Evolutionary conservation across 2,888 invertebrate genomes (phyloP).

Genomic region (Noctua pronuba): DNA sequence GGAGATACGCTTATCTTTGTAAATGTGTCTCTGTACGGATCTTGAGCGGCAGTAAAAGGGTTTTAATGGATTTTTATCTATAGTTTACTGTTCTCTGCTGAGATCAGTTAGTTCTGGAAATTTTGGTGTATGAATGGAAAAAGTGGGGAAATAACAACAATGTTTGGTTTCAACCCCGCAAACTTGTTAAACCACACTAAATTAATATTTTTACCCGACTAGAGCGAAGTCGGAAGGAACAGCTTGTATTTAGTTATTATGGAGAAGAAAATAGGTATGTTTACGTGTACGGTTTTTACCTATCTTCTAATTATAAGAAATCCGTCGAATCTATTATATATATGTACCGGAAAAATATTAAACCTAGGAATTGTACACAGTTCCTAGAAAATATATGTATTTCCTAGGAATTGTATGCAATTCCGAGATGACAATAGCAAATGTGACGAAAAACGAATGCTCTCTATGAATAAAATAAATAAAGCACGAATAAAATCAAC

Average conservation of each 20-base stretch:
- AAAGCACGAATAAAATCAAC: too few relatives aligned
- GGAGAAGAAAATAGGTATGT: background rate
- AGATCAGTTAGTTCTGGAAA: background rate
- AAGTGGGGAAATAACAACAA: background rate
- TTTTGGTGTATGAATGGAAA: background rate
- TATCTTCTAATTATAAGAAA: background rate
- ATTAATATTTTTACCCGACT: background rate
- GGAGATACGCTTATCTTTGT: slow-evolving; percentile 21
- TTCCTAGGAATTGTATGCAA: too few relatives aligned
- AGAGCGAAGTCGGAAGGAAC: background rate
- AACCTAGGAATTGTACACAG: too few relatives aligned
- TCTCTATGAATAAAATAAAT: too few relatives aligned
- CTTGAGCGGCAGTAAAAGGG: slow-evolving; percentile 17
- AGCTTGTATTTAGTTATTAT: background rate
- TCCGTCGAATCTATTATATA: too few relatives aligned
- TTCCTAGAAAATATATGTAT: too few relatives aligned
- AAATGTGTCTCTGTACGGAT: slow-evolving; percentile 34
- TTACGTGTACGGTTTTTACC: background rate
- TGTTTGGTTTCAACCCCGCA: background rate
- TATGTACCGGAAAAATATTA: too few relatives aligned
- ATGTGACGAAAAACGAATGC: too few relatives aligned
- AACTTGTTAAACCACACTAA: background rate
- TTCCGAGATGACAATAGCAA: too few relatives aligned
- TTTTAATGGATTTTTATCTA: slow-evolving; percentile 19
- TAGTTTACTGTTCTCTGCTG: background rate